phyloP scores from a whole-genome alignment of 1,140 invertebrate species.

The Tenebrio molitor region DNA sequence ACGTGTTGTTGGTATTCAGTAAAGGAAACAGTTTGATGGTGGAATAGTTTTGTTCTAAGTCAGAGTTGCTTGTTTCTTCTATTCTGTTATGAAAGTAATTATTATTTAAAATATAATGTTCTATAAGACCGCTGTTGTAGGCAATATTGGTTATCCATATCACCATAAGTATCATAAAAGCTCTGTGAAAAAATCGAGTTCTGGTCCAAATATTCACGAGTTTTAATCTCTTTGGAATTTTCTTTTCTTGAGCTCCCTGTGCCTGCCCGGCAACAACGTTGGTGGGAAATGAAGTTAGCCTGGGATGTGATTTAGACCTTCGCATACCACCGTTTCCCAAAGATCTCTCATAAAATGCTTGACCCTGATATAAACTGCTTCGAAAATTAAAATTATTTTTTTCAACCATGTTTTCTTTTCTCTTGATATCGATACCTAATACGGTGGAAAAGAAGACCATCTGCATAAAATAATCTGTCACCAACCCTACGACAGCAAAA shows the following conservation, averaged over 20 bases:
- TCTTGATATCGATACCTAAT: conserved; percentile 89
- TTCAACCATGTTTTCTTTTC: conserved; percentile 76
- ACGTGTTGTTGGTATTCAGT: conserved; percentile 46
- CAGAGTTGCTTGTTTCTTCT: conserved; percentile 37
- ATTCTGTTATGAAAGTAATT: conserved; percentile 13
- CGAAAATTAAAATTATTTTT: conserved; percentile 65
- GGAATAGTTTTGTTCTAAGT: conserved; percentile 51
- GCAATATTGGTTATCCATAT: conserved; percentile 94
- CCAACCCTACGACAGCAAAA: conserved; percentile 92
- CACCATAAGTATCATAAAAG: conserved; percentile 93
- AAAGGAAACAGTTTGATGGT: conserved; percentile 51
- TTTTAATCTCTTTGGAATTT: conserved; percentile 85
- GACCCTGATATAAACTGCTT: conserved; percentile 61
- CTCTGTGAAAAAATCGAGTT: conserved; percentile 92
- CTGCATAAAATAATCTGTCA: conserved; percentile 95
- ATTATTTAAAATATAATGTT: conserved; percentile 70
- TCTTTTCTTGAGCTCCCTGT: conserved; percentile 67
- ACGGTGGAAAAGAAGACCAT: conserved; percentile 94
- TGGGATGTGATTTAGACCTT: conserved; percentile 82
- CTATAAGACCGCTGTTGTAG: conserved; percentile 88
- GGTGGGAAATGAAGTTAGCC: conserved; percentile 72
- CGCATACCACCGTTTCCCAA: conserved; percentile 65
- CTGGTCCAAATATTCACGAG: conserved; percentile 95
- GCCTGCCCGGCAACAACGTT: conserved; percentile 63
- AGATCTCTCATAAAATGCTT: conserved; percentile 52